phyloP scores from a whole-genome alignment of 53 echinoderm and acorn worm genomes.

The Apostichopus leukothele region DNA sequence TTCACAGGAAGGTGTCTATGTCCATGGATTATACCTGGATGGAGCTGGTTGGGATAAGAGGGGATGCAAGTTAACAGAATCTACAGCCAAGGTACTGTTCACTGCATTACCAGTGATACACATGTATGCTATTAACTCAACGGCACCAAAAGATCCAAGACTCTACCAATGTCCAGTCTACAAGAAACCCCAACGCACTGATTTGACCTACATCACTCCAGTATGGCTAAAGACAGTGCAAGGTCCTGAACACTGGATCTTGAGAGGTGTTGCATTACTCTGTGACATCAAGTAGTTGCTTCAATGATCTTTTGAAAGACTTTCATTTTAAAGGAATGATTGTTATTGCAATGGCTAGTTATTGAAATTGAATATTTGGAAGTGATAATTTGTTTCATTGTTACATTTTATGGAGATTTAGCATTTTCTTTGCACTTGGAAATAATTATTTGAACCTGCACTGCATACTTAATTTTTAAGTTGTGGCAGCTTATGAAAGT shows the following conservation, averaged over 20 bases:
- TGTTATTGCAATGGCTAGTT: no score
- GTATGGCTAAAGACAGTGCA: conserved; percentile 90
- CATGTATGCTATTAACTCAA: conserved; percentile 89
- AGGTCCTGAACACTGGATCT: conserved; percentile 91
- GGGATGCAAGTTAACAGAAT: conserved; percentile 93
- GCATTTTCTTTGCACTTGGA: no score
- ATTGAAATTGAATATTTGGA: no score
- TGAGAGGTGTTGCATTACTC: conserved; percentile 87
- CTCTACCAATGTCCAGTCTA: conserved; percentile 96
- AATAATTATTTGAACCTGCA: no score
- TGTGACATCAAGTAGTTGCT: conserved; percentile 86
- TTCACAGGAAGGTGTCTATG: conserved; percentile 72
- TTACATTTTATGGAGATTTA: no score
- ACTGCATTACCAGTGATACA: conserved; percentile 90
- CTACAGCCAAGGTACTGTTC: conserved; percentile 94
- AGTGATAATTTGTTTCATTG: no score
- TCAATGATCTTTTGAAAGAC: background rate
- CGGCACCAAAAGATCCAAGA: conserved; percentile 77
- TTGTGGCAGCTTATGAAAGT: no score
- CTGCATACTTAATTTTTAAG: no score
- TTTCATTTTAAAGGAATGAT: background rate
- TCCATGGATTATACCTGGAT: conserved; percentile 85
- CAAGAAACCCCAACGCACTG: conserved; percentile 87
- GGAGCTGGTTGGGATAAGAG: conserved; percentile 98
- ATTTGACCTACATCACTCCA: conserved; percentile 97